phyloP scores from a whole-genome alignment of 2,113 vertebrate genomes.

The Podiceps cristatus region DNA sequence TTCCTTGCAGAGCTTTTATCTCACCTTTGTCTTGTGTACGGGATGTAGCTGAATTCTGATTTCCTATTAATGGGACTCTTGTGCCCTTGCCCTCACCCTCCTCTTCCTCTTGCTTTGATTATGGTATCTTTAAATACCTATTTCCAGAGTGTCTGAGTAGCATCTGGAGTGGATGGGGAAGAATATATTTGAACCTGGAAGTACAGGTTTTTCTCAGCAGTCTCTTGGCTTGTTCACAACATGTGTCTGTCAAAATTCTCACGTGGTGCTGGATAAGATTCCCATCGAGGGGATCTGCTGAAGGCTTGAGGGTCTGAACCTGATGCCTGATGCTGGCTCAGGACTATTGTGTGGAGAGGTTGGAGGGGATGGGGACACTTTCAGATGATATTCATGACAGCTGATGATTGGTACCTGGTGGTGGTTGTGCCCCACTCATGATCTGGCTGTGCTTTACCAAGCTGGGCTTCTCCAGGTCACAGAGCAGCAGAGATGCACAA shows the following conservation, averaged over 20 bases:
- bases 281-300: background rate
- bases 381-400: background rate
- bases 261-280: background rate
- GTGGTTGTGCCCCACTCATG: background rate
- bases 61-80: background rate
- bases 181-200: background rate
- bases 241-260: background rate
- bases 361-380: background rate
- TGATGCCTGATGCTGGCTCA: background rate
- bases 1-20: background rate
- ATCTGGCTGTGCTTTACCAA: background rate
- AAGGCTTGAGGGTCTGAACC: background rate
- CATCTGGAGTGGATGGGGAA: background rate
- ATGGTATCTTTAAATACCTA: background rate
- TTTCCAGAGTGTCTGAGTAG: background rate
- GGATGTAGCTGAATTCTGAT: background rate
- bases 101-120: background rate
- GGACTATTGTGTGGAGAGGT: background rate
- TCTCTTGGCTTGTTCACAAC: background rate
- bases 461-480: background rate
- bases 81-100: background rate
- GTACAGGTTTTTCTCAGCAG: background rate
- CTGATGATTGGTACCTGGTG: background rate
- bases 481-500: background rate
- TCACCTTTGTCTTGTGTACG: background rate